Percentiles rank a stretch among this genome's conserved stretches.
phyloP scores from a whole-genome alignment of 2,113 vertebrate genomes.

The Numenius arquata region DNA sequence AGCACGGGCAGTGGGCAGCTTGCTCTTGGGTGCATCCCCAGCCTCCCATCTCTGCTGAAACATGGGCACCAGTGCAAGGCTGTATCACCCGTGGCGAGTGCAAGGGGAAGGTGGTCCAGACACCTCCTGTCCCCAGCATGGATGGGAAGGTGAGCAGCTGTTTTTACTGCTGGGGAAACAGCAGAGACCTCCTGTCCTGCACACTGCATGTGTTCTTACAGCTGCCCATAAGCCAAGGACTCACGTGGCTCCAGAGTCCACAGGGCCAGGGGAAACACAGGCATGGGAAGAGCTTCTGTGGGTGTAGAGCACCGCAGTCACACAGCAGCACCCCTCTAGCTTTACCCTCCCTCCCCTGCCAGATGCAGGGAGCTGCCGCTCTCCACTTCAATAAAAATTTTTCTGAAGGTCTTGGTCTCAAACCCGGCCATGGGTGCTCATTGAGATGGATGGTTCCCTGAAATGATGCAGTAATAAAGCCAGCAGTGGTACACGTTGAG shows the following conservation, averaged over 20 bases:
- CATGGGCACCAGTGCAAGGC: not conserved
- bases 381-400: not conserved
- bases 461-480: not conserved
- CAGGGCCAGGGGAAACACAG: not conserved
- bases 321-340: not conserved
- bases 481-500: rapidly evolving
- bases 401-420: not conserved
- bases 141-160: not conserved
- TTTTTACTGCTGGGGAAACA: not conserved
- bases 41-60: not conserved
- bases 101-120: not conserved
- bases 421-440: rapidly evolving
- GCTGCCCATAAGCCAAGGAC: not conserved
- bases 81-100: not conserved
- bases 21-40: rapidly evolving
- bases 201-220: rapidly evolving
- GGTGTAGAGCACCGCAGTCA: rapidly evolving
- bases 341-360: not conserved
- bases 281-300: rapidly evolving
- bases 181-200: not conserved
- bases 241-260: not conserved
- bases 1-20: rapidly evolving
- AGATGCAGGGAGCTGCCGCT: rapidly evolving
- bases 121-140: not conserved
- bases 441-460: not conserved